Evolutionary conservation across 2,113 vertebrate species (phyloP).

Genomic region (Odobenus rosmarus): DNA sequence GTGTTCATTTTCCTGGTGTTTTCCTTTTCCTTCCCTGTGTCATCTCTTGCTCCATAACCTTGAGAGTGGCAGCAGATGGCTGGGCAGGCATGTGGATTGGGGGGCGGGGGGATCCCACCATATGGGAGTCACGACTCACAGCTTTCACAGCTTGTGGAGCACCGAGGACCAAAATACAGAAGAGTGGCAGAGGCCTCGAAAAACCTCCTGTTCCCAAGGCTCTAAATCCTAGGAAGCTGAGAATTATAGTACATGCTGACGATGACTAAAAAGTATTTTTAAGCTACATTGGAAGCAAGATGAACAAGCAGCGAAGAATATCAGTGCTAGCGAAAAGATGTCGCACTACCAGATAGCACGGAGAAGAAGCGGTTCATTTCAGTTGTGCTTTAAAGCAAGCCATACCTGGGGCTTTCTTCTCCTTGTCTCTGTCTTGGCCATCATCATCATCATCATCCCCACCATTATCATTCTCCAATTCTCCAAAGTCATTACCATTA

Average conservation of each 20-base stretch:
- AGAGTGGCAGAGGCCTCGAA: slow-evolving; percentile 43
- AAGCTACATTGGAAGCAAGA: slow-evolving; percentile 48
- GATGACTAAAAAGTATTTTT: slow-evolving; percentile 55
- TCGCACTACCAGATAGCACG: not conserved
- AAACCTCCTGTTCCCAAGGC: slow-evolving; percentile 69
- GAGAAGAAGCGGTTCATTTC: not conserved
- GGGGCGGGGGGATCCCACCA: slow-evolving; percentile 74
- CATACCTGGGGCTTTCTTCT: slow-evolving; percentile 44
- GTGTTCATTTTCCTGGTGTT: slow-evolving; percentile 45
- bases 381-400: not conserved
- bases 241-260: slow-evolving; percentile 46
- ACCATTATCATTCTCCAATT: not conserved
- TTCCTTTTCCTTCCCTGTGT: slow-evolving; percentile 47
- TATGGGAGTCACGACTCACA: slow-evolving; percentile 75
- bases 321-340: not conserved
- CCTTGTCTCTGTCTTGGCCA: not conserved
- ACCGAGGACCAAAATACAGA: slow-evolving; percentile 65
- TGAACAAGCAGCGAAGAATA: slow-evolving; percentile 37
- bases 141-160: slow-evolving; percentile 64
- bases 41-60: slow-evolving; percentile 74
- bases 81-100: slow-evolving; percentile 57
- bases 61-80: slow-evolving; percentile 76
- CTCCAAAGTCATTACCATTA: not conserved
- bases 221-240: slow-evolving; percentile 52
- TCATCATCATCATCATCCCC: not conserved